These are phyloP conservation scores for Carabus problematicus DNA, from an alignment of 2,888 invertebrate genomes.

Conservation along the genomic window DNA sequence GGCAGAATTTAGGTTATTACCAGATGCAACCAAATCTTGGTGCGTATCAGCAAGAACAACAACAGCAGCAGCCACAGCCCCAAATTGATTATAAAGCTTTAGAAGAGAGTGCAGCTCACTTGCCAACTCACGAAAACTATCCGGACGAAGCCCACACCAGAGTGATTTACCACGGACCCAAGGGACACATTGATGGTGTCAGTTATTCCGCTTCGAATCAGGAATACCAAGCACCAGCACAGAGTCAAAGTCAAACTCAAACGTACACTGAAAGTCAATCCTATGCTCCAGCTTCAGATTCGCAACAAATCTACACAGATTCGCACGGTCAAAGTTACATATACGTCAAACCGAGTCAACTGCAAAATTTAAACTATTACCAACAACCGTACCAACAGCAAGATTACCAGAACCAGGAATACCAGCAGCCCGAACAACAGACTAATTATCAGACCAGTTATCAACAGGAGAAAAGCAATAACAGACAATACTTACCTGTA, in stretches of 20 bases:
- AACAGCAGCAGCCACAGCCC: conserved; percentile 49
- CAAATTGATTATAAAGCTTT: conserved; percentile 46
- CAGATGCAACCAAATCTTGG: conserved; percentile 34
- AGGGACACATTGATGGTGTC: conserved; percentile 32
- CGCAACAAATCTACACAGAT: conserved; percentile 44
- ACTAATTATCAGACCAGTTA: conserved; percentile 21
- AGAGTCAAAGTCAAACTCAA: conserved; percentile 4
- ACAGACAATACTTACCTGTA: conserved; percentile 20
- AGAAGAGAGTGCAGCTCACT: conserved; percentile 43
- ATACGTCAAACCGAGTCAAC: conserved; percentile 27
- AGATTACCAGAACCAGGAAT: conserved; percentile 37
- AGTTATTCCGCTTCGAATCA: conserved; percentile 45
- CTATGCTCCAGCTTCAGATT: conserved; percentile 44
- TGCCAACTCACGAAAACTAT: conserved; percentile 65
- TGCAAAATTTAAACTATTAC: conserved; percentile 28
- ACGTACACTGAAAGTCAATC: background rate
- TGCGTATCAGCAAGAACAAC: conserved; percentile 27
- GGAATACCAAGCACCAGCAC: conserved; percentile 39
- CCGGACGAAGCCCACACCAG: conserved; percentile 66
- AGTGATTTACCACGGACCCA: conserved; percentile 59
- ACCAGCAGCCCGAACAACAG: conserved; percentile 42
- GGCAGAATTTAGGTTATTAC: conserved; percentile 38
- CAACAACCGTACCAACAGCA: conserved; percentile 27
- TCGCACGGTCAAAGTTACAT: conserved; percentile 37
- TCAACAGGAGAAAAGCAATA: background rate